phyloP scores from a whole-genome alignment of 2,797 vertebrate species.

The Chaenodraco wilsoni region DNA sequence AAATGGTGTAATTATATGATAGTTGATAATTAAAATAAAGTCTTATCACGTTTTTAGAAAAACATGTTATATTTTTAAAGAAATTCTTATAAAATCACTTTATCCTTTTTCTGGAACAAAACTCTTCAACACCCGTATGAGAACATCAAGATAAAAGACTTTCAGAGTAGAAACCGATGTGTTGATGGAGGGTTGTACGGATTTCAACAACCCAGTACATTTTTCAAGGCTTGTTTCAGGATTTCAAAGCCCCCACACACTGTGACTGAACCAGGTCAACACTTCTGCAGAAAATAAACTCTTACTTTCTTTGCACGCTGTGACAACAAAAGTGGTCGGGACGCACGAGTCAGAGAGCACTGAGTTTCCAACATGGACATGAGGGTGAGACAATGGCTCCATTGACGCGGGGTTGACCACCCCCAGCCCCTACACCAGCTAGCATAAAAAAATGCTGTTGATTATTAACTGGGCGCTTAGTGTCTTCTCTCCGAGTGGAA shows the following conservation, averaged over 20 bases:
- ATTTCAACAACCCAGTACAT: slow-evolving; percentile 18
- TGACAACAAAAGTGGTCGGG: slow-evolving; percentile 44
- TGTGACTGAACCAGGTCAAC: slow-evolving; percentile 20
- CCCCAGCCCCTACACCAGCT: slow-evolving; percentile 54
- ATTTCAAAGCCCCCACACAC: slow-evolving; percentile 7
- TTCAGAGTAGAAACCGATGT: slow-evolving; percentile 16
- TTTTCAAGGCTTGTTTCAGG: slow-evolving; percentile 21
- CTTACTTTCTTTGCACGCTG: slow-evolving; percentile 34
- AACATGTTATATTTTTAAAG: slow-evolving; percentile 1
- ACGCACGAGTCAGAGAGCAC: slow-evolving; percentile 40
- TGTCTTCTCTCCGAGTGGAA: slow-evolving; percentile 59
- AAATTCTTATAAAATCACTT: slow-evolving; percentile 12
- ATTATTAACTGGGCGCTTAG: slow-evolving; percentile 76
- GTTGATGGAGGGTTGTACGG: slow-evolving; percentile 9
- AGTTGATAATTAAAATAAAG: slow-evolving; percentile 38
- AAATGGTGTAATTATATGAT: slow-evolving; percentile 31
- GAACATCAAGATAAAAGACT: slow-evolving; percentile 42
- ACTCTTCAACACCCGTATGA: slow-evolving; percentile 65
- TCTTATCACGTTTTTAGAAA: slow-evolving; percentile 17
- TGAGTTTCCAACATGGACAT: slow-evolving; percentile 46
- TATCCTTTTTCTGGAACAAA: slow-evolving; percentile 46
- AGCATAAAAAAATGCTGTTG: slow-evolving; percentile 68
- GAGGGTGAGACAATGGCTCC: slow-evolving; percentile 65
- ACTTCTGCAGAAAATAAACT: slow-evolving; percentile 21
- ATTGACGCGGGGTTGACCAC: slow-evolving; percentile 68